Conservation (phyloP, 2,113 vertebrate species). For the Anser brachyrhynchus region DNA sequence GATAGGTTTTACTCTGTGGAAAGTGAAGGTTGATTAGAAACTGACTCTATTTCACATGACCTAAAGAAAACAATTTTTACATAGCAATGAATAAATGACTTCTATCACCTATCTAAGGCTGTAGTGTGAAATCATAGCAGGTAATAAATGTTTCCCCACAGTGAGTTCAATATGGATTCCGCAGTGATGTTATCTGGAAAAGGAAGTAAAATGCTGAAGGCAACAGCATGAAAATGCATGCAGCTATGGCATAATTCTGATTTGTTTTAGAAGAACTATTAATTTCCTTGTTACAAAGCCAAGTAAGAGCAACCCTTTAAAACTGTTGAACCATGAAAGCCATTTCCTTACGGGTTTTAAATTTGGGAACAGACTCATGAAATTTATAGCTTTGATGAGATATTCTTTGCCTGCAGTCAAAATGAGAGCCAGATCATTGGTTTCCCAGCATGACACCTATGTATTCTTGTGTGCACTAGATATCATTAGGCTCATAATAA, state of each 20-base stretch:
- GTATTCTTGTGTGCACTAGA: slow-evolving; percentile 81
- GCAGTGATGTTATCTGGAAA: slow-evolving; percentile 56
- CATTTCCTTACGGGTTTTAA: slow-evolving; percentile 90
- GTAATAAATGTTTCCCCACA: slow-evolving; percentile 73
- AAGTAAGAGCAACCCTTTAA: slow-evolving; percentile 90
- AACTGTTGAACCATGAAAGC: slow-evolving; percentile 88
- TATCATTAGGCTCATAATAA: slow-evolving; percentile 91
- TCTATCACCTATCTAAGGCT: slow-evolving; percentile 46
- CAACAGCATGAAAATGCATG: slow-evolving; percentile 78
- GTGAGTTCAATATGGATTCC: slow-evolving; percentile 66
- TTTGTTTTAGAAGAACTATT: slow-evolving; percentile 92
- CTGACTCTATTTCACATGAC: slow-evolving; percentile 63
- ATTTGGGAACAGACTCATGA: slow-evolving; percentile 85
- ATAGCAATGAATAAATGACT: slow-evolving; percentile 47
- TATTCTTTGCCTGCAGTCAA: slow-evolving; percentile 86
- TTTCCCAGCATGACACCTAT: slow-evolving; percentile 90
- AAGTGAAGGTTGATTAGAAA: slow-evolving; percentile 79
- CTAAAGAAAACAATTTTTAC: slow-evolving; percentile 75
- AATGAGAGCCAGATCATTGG: slow-evolving; percentile 85
- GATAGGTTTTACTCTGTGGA: slow-evolving; percentile 65
- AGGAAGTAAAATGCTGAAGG: slow-evolving; percentile 66
- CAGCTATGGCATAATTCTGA: slow-evolving; percentile 84
- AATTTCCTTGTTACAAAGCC: slow-evolving; percentile 92
- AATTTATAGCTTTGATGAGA: slow-evolving; percentile 91
- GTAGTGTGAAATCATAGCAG: slow-evolving; percentile 35